phyloP scores from a whole-genome alignment of 2,888 invertebrate genomes.

The Metallyticus violacea region DNA sequence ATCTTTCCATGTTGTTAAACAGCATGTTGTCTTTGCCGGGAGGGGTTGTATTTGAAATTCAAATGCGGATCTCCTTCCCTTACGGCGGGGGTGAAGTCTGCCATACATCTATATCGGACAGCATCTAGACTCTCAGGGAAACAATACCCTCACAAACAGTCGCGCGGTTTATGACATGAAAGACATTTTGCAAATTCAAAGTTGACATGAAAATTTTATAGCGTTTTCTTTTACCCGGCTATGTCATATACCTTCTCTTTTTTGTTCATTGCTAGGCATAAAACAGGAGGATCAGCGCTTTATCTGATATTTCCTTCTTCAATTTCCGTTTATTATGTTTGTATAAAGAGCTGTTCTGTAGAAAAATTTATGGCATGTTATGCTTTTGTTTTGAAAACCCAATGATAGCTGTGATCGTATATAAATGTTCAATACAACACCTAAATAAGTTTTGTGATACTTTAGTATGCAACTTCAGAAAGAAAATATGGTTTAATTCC shows the following conservation, averaged over 20 bases:
- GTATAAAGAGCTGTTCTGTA: background rate
- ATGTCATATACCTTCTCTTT: background rate
- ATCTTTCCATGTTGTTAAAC: background rate
- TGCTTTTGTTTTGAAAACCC: background rate
- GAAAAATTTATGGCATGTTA: background rate
- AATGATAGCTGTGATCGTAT: too few relatives aligned
- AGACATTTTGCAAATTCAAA: background rate
- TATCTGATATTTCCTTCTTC: background rate
- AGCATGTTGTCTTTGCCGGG: background rate
- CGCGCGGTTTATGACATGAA: background rate
- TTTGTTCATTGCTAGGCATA: background rate
- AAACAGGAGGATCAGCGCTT: background rate
- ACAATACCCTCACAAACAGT: too few relatives aligned
- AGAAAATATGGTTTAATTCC: too few relatives aligned
- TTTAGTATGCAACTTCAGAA: too few relatives aligned
- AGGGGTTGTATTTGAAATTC: background rate
- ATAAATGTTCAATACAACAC: too few relatives aligned
- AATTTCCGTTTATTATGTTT: background rate
- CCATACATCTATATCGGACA: background rate
- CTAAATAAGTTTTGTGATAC: too few relatives aligned
- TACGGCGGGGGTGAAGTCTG: too few relatives aligned
- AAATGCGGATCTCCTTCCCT: background rate
- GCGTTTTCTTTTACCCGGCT: background rate
- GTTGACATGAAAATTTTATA: background rate
- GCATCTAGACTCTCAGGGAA: too few relatives aligned